Evolutionary conservation across 2,113 vertebrate species (phyloP), one percentile per base, ranked within the genome.

Genomic region (Oreochromis tanganicae): DNA sequence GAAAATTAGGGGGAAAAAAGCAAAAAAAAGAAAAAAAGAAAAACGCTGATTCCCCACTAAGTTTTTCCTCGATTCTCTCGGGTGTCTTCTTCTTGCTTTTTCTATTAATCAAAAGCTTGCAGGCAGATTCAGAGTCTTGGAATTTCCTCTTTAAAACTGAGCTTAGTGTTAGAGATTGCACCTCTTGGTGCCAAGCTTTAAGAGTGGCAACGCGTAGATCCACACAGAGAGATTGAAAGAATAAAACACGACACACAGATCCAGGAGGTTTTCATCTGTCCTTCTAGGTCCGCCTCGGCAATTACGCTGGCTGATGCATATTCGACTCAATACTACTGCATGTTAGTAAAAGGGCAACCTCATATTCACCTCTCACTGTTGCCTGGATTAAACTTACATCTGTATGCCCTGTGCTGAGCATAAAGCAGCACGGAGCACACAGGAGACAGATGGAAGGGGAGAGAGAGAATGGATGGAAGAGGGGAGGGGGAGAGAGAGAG

Each of bases 321-420:
- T 88, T 86, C 75, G 50, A 36, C 61, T 59, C 24, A 87, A 85
- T 84, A 59, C 85, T 83, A 79, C 57, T 82, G 80, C 82, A 54
- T 50, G 56, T 87, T 92, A 89, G 83, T 41, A 84, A 88, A 85
- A 86, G 82, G 88, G 80, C 81, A 89, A 85, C 90, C 92, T 88
- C 91, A 78, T 85, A 86, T 86, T 92, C 86, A 89, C 88, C 86
- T 80, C 56, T 89, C 85, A 83, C 91, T 27, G 86, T 84, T 83
- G 91, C 87, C 81, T 90, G 84, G 92, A 95, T 96, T 95, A 92
- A 96, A 96, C 89, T 94, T 95, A 92, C 95, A 94, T 94, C 92
- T 92, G 92, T 89, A 88, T 88, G 91, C 86, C 91, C 92, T 87
- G 89, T 89, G 86, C 93, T 87, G 80, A 87, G 90, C 83, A 87